A percentile compares a stretch with the other conserved stretches of the same genome.
Evolutionary conservation across 2,888 invertebrate species (phyloP).

Genomic region (Cremastinae sp.): DNA sequence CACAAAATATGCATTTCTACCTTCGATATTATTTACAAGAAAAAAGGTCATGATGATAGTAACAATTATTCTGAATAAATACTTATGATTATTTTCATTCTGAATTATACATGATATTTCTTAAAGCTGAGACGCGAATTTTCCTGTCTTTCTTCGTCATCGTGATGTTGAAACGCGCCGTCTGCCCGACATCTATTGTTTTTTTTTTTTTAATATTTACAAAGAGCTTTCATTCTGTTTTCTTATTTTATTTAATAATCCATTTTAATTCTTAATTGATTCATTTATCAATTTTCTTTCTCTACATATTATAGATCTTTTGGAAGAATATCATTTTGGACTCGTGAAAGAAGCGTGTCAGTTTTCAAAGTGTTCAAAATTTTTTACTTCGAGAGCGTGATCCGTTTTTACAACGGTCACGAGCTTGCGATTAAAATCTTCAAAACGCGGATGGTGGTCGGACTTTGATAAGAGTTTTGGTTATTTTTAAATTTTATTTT

Average conservation of each 20-base stretch:
- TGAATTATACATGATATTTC: constrained; percentile 65
- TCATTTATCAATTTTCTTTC: constrained; percentile 14
- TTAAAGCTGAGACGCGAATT: constrained; percentile 67
- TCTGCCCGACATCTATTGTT: constrained; percentile 44
- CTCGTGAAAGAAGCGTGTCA: constrained; percentile 54
- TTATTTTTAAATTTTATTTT: constrained; percentile 63
- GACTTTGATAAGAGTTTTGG: constrained; percentile 53
- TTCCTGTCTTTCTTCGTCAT: constrained; percentile 25
- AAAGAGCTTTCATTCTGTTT: constrained; percentile 57
- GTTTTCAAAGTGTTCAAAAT: constrained; percentile 47
- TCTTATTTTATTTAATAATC: constrained; percentile 22
- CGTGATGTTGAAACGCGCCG: constrained; percentile 25
- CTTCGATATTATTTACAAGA: constrained; percentile 61
- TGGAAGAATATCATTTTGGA: constrained; percentile 48
- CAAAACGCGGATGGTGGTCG: constrained; percentile 63
- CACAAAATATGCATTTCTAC: constrained; percentile 53
- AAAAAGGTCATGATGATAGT: constrained; percentile 51
- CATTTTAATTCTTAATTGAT: constrained; percentile 18
- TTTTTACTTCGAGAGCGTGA: constrained; percentile 59
- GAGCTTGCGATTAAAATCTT: constrained; percentile 50
- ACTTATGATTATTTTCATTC: constrained; percentile 55
- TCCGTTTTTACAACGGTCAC: constrained; percentile 44
- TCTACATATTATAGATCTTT: constrained; percentile 41
- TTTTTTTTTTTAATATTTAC: constrained; percentile 54
- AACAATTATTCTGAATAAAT: constrained; percentile 64